Evolutionary conservation across 30 jellyfish, hydroid and myxozoan species (phyloP).

Genomic region (Kudoa iwatai): DNA sequence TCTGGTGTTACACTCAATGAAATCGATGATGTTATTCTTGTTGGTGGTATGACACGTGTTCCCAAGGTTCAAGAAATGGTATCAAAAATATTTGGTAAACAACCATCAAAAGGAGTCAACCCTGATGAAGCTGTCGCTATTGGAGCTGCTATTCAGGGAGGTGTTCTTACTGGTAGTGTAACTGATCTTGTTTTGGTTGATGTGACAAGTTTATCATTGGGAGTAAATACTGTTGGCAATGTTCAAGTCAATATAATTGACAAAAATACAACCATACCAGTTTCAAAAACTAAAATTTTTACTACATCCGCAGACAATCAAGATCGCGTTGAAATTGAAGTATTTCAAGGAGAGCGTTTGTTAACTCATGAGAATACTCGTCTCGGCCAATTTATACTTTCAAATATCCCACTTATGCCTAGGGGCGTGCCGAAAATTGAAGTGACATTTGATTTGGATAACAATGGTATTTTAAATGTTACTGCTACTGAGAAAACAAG

Average conservation of each 20-base stretch:
- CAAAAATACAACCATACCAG: constrained; percentile 67
- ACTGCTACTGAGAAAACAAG: neutral
- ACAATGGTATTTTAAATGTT: neutral
- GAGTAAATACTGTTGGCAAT: constrained; percentile 68
- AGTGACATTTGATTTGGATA: neutral
- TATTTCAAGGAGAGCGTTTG: constrained; percentile 58
- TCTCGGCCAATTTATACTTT: constrained; percentile 24
- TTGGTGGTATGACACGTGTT: constrained; percentile 73
- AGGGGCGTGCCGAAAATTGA: neutral
- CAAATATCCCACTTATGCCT: neutral
- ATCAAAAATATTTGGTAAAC: constrained; percentile 14
- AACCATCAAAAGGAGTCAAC: constrained; percentile 36
- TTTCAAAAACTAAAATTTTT: constrained; percentile 38
- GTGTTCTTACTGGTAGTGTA: constrained; percentile 61
- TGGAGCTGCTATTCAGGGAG: constrained; percentile 95
- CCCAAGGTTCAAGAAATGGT: constrained; percentile 32
- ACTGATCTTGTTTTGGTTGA: constrained; percentile 47
- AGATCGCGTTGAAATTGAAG: constrained; percentile 32
- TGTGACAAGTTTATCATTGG: constrained; percentile 50
- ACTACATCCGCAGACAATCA: constrained; percentile 82
- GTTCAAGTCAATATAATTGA: constrained; percentile 26
- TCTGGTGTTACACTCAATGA: constrained; percentile 59
- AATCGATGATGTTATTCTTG: constrained; percentile 47
- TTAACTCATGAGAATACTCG: constrained; percentile 26
- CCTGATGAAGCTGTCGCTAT: constrained; percentile 94